Conservation (phyloP, 2,888 invertebrate species). For the Tinea trinotella region DNA sequence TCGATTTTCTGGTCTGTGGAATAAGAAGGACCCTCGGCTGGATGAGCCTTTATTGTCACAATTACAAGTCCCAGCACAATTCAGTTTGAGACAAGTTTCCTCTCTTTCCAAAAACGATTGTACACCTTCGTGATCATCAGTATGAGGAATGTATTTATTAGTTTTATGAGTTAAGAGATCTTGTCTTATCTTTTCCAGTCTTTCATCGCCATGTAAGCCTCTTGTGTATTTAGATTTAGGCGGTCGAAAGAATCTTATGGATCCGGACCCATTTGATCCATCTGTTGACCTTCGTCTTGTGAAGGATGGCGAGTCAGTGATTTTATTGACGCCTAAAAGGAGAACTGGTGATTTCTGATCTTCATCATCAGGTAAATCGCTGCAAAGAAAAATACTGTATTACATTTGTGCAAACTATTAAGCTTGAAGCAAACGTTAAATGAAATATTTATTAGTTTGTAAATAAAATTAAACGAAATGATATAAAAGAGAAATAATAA, state of each 20-base stretch:
- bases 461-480: not conserved
- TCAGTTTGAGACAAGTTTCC: conserved; percentile 41
- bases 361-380: conserved; percentile 74
- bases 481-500: not conserved
- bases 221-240: conserved; percentile 61
- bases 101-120: conserved; percentile 8
- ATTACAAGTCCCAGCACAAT: conserved; percentile 50
- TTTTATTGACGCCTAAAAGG: conserved; percentile 74
- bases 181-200: conserved; percentile 60
- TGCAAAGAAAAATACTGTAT: conserved; percentile 39
- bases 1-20: conserved; percentile 52
- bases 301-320: conserved; percentile 56
- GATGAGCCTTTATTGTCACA: conserved; percentile 54
- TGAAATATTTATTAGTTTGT: not conserved
- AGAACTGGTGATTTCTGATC: conserved; percentile 74
- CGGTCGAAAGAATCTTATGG: conserved; percentile 58
- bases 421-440: not conserved
- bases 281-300: conserved; percentile 54
- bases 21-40: conserved; percentile 58
- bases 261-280: conserved; percentile 45
- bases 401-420: conserved; percentile 5
- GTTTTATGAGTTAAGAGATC: conserved; percentile 58
- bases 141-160: conserved; percentile 56
- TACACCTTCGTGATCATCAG: conserved; percentile 6
- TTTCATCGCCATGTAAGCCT: conserved; percentile 58